Percentiles rank a stretch among this genome's conserved stretches.
These are phyloP conservation scores for Coregonus clupeaformis DNA, from an alignment of 2,113 vertebrate species.

Conservation along the genomic window DNA sequence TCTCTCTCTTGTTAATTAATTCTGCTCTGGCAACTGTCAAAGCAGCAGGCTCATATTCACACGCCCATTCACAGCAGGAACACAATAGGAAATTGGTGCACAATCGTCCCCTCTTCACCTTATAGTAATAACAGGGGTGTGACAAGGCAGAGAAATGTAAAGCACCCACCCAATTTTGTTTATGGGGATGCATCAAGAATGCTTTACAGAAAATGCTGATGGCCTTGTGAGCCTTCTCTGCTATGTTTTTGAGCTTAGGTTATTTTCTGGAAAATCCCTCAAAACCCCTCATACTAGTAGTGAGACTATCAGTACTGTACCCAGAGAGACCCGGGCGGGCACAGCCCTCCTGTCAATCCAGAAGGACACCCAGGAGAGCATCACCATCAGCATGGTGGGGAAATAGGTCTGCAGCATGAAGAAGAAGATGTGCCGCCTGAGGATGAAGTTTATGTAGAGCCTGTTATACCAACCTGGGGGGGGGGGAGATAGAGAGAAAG, in stretches of 20 bases:
- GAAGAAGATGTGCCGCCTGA: slow-evolving; percentile 92
- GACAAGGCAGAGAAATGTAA: not conserved
- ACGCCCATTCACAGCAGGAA: not conserved
- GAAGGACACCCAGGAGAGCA: slow-evolving; percentile 93
- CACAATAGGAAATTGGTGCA: not conserved
- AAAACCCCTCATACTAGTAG: not conserved
- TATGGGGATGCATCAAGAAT: too few species aligned
- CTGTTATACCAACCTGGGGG: slow-evolving; percentile 88
- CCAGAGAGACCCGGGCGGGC: slow-evolving; percentile 87
- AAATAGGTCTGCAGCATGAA: slow-evolving; percentile 94
- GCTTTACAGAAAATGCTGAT: too few species aligned
- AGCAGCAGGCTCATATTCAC: not conserved
- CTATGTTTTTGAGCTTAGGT: too few species aligned
- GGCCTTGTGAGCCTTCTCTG: too few species aligned
- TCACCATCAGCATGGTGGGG: slow-evolving; percentile 92
- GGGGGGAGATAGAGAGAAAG: too few species aligned
- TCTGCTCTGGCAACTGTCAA: not conserved
- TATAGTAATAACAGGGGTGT: not conserved
- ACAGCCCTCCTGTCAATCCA: slow-evolving; percentile 91
- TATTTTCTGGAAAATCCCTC: too few species aligned
- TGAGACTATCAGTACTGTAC: slow-evolving; percentile 61
- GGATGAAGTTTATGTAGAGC: slow-evolving; percentile 91
- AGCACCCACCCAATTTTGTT: too few species aligned
- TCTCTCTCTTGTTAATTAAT: not conserved
- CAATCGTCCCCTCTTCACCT: not conserved